Percentiles rank a stretch among this genome's conserved stretches.
phyloP scores from a whole-genome alignment of 2,113 vertebrate species.

The Triplophysa siluroides region DNA sequence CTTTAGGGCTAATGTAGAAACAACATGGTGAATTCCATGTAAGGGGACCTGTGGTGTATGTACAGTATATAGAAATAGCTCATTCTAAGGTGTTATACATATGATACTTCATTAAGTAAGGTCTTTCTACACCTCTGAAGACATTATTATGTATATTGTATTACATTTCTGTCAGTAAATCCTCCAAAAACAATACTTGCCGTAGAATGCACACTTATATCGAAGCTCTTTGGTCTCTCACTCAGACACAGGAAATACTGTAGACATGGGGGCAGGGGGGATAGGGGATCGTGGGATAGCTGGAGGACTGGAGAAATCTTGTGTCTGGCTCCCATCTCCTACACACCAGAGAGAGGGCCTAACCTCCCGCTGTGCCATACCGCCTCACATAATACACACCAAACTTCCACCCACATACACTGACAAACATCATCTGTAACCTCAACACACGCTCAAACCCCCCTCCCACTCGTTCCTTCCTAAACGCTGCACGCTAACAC shows the following conservation, averaged over 20 bases:
- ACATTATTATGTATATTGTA: too few relatives aligned
- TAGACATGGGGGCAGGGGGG: conserved; percentile 35
- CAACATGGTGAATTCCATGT: too few relatives aligned
- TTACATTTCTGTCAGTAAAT: too few relatives aligned
- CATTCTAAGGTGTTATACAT: too few relatives aligned
- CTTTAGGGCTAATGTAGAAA: too few relatives aligned
- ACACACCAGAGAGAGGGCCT: conserved; percentile 29
- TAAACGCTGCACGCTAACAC: conserved; percentile 20
- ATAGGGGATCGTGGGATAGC: conserved; percentile 23
- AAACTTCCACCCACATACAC: conserved; percentile 31
- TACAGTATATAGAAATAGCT: too few relatives aligned
- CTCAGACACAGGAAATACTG: conserved; percentile 40
- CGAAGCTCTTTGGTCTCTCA: conserved; percentile 4
- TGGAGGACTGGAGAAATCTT: conserved; percentile 44
- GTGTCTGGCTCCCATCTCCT: conserved; percentile 37
- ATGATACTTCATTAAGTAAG: too few relatives aligned
- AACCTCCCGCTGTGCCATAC: conserved; percentile 38
- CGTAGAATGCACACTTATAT: not conserved
- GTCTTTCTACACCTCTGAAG: too few relatives aligned
- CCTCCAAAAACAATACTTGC: too few relatives aligned
- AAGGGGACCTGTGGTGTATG: too few relatives aligned
- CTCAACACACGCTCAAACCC: conserved; percentile 36
- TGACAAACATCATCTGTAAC: not conserved
- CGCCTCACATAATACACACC: not conserved
- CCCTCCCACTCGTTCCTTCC: conserved; percentile 6